These are phyloP conservation scores for Ormyrus rosae DNA, from an alignment of 2,888 invertebrate species.

Conservation along the genomic window DNA sequence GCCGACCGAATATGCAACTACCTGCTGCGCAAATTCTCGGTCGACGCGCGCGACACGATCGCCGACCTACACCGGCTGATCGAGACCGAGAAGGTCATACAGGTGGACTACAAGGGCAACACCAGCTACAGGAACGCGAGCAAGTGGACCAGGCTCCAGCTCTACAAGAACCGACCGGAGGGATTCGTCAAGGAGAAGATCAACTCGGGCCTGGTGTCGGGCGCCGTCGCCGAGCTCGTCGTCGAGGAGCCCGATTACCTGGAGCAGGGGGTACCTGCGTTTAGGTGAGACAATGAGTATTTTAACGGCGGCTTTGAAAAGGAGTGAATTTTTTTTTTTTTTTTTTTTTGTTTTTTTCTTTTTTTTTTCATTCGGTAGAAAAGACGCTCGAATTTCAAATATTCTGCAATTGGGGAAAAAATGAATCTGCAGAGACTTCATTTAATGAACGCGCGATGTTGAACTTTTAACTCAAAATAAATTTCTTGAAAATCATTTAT, in stretches of 20 bases:
- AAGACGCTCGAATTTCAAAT: neutral
- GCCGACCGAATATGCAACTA: conserved; percentile 89
- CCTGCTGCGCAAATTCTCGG: conserved; percentile 85
- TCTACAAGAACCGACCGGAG: conserved; percentile 75
- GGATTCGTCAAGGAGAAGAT: conserved; percentile 77
- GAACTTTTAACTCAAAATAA: no score
- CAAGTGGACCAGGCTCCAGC: conserved; percentile 79
- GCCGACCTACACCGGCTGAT: conserved; percentile 86
- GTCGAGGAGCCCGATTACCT: conserved; percentile 84
- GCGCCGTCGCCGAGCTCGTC: conserved; percentile 84
- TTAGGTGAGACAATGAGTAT: conserved; percentile 78
- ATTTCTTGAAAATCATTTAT: no score
- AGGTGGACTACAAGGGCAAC: conserved; percentile 91
- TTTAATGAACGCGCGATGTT: no score
- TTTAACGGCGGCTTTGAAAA: neutral
- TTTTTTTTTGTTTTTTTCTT: neutral
- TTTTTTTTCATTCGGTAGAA: neutral
- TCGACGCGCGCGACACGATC: conserved; percentile 83
- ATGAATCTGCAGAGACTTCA: no score
- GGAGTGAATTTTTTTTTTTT: neutral
- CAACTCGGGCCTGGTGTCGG: conserved; percentile 78
- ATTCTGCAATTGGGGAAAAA: no score
- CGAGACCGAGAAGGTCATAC: conserved; percentile 85
- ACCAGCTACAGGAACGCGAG: conserved; percentile 90
- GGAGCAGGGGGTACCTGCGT: conserved; percentile 84